Evolutionary conservation across 1,140 invertebrate genomes (phyloP), one percentile per base, ranked within the genome.

Genomic region (Popillia japonica): DNA sequence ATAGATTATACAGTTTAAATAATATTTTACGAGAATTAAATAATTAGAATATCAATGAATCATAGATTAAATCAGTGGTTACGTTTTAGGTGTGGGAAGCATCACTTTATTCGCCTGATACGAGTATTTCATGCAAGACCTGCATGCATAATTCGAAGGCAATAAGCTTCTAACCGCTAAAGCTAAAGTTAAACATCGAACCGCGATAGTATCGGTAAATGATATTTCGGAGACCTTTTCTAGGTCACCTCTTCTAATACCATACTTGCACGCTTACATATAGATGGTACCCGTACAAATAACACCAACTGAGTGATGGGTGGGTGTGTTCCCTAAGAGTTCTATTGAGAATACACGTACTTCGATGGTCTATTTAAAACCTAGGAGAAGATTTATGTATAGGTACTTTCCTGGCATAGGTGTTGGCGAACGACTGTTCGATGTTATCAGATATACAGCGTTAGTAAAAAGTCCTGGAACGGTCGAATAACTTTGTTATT

Each of bases 121-220:
- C 1, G 48, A 27, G 61, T 34, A 22, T 68, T 68, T 68, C 61
- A 68, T 68, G 61, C 61, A 68, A 68, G 61, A 20, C 6, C 27
- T 68, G 61, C 61, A 68, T 68, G 61, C 20, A 27, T 68, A 27
- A 68, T 68, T 68, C 61, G 20, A 68, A 68, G 27, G 61, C 61
- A 68, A 34, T 68, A 22, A n/a, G 61, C 61, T 27, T 23, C 22
- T 14, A 34, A 68, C 22, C 22, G 22, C 10, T 68, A 34, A 7
- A 34, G 22, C 61, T 68, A 68, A 68, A 68, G 17, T 68, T 68
- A 22, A 68, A 68, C 61, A 68, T 68, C 61, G 61, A 68, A 68
- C 20, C 61, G 22, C 27, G 61, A 68, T 68, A 68, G 10, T 9
- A 68, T 68, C 61, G 20, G 61, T 22, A 68, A 68, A 68, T 68